A percentile compares a stretch with the other conserved stretches of the same genome.
phyloP scores from a whole-genome alignment of 2,888 invertebrate species.

The Brachylomia viminalis region DNA sequence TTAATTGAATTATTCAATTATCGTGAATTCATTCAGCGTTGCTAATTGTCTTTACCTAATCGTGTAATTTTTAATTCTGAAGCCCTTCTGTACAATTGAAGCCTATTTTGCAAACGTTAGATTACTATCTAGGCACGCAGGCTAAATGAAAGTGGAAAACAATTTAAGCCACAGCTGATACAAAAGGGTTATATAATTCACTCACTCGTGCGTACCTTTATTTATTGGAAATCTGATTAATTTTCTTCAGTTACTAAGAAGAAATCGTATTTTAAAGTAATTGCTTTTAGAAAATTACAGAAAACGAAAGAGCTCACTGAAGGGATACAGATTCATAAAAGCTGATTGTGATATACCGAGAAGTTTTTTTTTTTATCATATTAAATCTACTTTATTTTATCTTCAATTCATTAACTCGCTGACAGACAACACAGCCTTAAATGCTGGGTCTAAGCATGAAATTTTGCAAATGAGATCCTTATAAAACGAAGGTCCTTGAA shows the following conservation, averaged over 20 bases:
- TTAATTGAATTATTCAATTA: too few species aligned
- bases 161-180: slow-evolving; percentile 46
- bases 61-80: slow-evolving; percentile 6
- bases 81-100: slow-evolving; percentile 26
- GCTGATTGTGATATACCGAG: too few species aligned
- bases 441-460: too few species aligned
- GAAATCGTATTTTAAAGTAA: not conserved
- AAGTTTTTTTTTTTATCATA: too few species aligned
- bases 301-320: not conserved
- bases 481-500: too few species aligned
- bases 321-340: not conserved
- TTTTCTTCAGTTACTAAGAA: slow-evolving; percentile 11
- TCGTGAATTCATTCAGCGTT: not conserved
- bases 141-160: slow-evolving; percentile 60
- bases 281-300: not conserved
- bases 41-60: not conserved
- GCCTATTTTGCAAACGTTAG: slow-evolving; percentile 34
- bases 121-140: slow-evolving; percentile 63
- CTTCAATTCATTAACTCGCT: too few species aligned
- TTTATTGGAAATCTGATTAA: slow-evolving; percentile 43
- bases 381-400: too few species aligned
- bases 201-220: slow-evolving; percentile 28
- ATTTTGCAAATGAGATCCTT: too few species aligned
- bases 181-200: slow-evolving; percentile 48
- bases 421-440: too few species aligned